Conservation (phyloP, 2,888 invertebrate genomes). For the Anagyrus pseudococci region DNA sequence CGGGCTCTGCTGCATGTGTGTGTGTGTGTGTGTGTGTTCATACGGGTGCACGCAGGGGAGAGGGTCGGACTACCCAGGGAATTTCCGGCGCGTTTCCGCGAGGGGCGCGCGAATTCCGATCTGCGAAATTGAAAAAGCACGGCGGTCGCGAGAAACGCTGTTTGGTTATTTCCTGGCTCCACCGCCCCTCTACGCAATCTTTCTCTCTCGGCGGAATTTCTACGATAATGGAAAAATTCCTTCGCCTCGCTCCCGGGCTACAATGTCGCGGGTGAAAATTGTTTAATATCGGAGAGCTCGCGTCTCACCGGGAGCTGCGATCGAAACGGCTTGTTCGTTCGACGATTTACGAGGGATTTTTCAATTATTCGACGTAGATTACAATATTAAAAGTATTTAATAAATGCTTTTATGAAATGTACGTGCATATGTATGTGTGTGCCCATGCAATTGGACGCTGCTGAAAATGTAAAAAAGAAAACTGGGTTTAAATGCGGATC, state of each 20-base stretch:
- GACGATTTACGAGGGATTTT: too few species aligned
- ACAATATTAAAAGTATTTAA: too few species aligned
- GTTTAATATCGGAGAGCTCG: too few species aligned
- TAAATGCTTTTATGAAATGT: too few species aligned
- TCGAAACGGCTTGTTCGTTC: too few species aligned
- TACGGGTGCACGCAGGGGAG: neutral
- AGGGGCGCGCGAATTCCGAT: conserved; percentile 33
- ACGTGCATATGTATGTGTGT: too few species aligned
- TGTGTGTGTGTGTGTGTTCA: neutral
- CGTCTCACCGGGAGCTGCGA: too few species aligned
- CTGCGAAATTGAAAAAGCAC: conserved; percentile 38
- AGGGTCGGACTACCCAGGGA: neutral
- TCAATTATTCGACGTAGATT: too few species aligned
- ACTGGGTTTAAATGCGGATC: neutral
- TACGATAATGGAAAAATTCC: conserved; percentile 31
- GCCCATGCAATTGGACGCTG: neutral
- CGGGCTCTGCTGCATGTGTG: conserved; percentile 17
- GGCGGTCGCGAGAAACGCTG: conserved; percentile 13
- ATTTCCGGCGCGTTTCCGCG: conserved; percentile 19
- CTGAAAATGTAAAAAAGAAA: conserved; percentile 4
- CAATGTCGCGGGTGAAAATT: neutral
- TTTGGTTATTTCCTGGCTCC: conserved; percentile 22
- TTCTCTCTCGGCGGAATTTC: neutral
- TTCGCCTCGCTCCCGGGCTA: neutral
- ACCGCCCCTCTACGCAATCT: too few species aligned